Base-by-base conservation (phyloP, 2,113 vertebrate species). In the Nothobranchius kuhntae region DNA sequence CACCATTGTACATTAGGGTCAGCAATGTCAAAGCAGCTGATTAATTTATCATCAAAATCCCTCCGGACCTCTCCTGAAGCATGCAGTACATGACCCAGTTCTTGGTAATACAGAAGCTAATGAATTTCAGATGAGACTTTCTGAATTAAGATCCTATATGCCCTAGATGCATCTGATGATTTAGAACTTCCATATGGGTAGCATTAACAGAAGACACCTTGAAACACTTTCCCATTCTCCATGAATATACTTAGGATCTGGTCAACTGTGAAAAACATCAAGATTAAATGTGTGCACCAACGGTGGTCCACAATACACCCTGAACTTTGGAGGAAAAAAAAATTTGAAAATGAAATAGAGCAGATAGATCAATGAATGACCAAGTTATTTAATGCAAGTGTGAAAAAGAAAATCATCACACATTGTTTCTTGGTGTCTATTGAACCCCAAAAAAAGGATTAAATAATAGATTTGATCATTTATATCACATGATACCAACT, bases 161-260 rank as follows among this genome's bases (percentile, higher is more conserved):
- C 40, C 73, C 78, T 61, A 75, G 72, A 80, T 82, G 58, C 70
- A 44, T n/a, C 51, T 62, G 46, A 75, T 77, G 70, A 85, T 85
- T 63, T 77, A 81, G 44, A 42, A n/a, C 70, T 75, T 67, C 65
- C 76, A 84, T 84, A 73, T 86, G 73, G 74, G 84, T 76, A 86
- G 78, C 68, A 65, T 65, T 44, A 48, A 71, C 67, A 68, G n/a
- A 9, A 74, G 61, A 67, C 48, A 44, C n/a, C 35, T 9, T 46
- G 53, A 53, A 77, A 35, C 17, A 38, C 13, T 15, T 26, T 53
- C 53, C 15, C 13, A 51, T 45, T 50, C n/a, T 9, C 48, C 2
- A 17, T 5, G 2, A 51, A 15, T 9, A 50, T 21, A 1, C 15
- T 7, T 48, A 6, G 17, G 8, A 21, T 8, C 7, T 10, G 13